Percentiles rank a stretch among this genome's conserved stretches.
Conservation (phyloP, 2,888 invertebrate genomes). For the Rhyacophila evoluta region DNA sequence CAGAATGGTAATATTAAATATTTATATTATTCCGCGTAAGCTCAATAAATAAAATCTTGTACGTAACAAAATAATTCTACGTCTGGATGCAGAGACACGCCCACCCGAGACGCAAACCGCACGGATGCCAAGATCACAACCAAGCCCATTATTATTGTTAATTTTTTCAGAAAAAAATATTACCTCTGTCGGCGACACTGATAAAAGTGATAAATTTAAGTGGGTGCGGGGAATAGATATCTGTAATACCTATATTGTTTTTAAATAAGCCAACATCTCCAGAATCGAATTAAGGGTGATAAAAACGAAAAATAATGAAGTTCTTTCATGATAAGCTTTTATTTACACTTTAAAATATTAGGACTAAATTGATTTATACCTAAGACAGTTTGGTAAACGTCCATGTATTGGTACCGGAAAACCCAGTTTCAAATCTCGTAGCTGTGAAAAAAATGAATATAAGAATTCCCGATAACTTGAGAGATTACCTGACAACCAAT, state of each 20-base stretch:
- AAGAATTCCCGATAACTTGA: neutral
- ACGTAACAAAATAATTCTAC: conserved; percentile 20
- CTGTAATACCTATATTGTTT: neutral
- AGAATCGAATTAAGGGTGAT: neutral
- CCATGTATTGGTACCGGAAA: too few species aligned
- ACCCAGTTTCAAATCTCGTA: too few species aligned
- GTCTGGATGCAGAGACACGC: conserved; percentile 27
- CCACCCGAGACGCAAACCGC: conserved; percentile 17
- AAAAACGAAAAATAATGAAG: too few species aligned
- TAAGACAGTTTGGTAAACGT: too few species aligned
- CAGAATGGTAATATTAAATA: conserved; percentile 34
- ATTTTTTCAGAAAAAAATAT: conserved; percentile 31
- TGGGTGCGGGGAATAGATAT: neutral
- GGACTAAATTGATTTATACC: too few species aligned
- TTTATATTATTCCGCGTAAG: conserved; percentile 17
- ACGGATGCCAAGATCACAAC: conserved; percentile 39
- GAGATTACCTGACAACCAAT: too few species aligned
- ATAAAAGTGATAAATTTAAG: neutral
- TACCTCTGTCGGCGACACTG: conserved; percentile 38
- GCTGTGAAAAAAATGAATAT: neutral
- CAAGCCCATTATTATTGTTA: conserved; percentile 41
- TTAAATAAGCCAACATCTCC: too few species aligned
- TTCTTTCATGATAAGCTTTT: too few species aligned
- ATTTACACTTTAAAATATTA: too few species aligned
- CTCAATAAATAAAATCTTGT: conserved; percentile 28